phyloP scores from a whole-genome alignment of 2,113 vertebrate species.

The Pelmatolapia mariae region DNA sequence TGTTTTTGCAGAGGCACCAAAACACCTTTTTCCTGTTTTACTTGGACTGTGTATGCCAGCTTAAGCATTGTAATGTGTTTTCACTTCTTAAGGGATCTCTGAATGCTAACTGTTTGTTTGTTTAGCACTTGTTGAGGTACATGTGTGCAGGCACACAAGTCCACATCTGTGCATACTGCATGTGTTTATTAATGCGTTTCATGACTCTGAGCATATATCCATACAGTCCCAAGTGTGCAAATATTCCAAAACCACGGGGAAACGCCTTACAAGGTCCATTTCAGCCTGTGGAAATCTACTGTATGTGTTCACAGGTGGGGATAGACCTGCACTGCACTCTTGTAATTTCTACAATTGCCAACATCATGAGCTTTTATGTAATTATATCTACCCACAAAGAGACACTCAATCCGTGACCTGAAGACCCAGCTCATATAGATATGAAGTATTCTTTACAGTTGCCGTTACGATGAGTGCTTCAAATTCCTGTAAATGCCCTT shows the following conservation, averaged over 20 bases:
- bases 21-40: slow-evolving; percentile 89
- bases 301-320: slow-evolving; percentile 18
- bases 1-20: slow-evolving; percentile 85
- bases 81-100: slow-evolving; percentile 81
- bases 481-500: slow-evolving; percentile 12
- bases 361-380: slow-evolving; percentile 1
- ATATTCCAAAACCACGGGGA: slow-evolving; percentile 36
- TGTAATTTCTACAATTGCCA: neutral
- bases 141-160: slow-evolving; percentile 31
- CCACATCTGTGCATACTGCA: slow-evolving; percentile 9
- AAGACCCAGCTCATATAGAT: neutral
- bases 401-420: slow-evolving; percentile 14
- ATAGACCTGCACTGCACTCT: slow-evolving; percentile 1
- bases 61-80: slow-evolving; percentile 88
- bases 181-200: slow-evolving; percentile 13
- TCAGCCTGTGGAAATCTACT: slow-evolving; percentile 8
- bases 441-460: neutral
- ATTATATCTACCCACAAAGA: neutral
- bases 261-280: slow-evolving; percentile 14
- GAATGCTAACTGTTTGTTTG: slow-evolving; percentile 68
- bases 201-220: slow-evolving; percentile 10
- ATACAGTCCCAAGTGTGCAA: slow-evolving; percentile 14
- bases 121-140: slow-evolving; percentile 53
- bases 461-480: neutral
- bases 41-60: slow-evolving; percentile 79